A percentile compares a stretch with the other conserved stretches of the same genome.
Evolutionary conservation across 2,888 invertebrate genomes (phyloP).

Genomic region (Nomada ferruginata): DNA sequence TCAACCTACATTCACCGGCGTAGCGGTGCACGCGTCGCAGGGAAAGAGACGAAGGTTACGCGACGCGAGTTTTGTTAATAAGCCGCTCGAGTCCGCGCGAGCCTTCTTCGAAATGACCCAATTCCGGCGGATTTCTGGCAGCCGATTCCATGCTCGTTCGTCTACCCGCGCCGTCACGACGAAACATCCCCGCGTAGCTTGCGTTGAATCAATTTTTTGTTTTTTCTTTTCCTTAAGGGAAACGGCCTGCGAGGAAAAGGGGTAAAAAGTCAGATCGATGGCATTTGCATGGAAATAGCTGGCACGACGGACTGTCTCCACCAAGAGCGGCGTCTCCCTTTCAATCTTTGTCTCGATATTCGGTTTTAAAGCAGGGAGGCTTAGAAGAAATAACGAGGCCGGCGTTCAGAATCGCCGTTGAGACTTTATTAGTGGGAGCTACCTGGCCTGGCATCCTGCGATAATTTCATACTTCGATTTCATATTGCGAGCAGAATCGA

Average conservation of each 20-base stretch:
- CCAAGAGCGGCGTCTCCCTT: conserved; percentile 2
- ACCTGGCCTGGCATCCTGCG: too few species aligned
- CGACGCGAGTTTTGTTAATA: conserved; percentile 71
- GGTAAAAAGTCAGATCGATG: neutral
- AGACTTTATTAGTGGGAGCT: too few species aligned
- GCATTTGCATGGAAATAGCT: conserved; percentile 48
- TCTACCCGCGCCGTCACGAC: neutral
- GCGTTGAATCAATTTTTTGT: neutral
- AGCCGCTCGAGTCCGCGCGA: conserved; percentile 53
- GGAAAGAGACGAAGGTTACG: conserved; percentile 63
- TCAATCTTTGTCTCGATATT: conserved; percentile 32
- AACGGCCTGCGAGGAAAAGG: neutral
- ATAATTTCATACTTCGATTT: too few species aligned
- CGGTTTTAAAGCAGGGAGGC: neutral
- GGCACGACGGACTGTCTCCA: conserved; percentile 20
- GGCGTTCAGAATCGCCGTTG: too few species aligned
- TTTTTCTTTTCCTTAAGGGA: neutral
- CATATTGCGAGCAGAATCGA: too few species aligned
- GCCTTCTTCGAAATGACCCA: conserved; percentile 69
- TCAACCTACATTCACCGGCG: conserved; percentile 67
- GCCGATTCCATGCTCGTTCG: conserved; percentile 48
- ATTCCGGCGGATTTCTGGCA: conserved; percentile 74
- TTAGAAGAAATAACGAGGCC: neutral
- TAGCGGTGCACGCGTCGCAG: conserved; percentile 23
- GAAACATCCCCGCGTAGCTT: conserved; percentile 15